A percentile compares a stretch with the other conserved stretches of the same genome.
These are phyloP conservation scores for Corapipo altera DNA, from an alignment of 2,113 vertebrate genomes.

Conservation along the genomic window DNA sequence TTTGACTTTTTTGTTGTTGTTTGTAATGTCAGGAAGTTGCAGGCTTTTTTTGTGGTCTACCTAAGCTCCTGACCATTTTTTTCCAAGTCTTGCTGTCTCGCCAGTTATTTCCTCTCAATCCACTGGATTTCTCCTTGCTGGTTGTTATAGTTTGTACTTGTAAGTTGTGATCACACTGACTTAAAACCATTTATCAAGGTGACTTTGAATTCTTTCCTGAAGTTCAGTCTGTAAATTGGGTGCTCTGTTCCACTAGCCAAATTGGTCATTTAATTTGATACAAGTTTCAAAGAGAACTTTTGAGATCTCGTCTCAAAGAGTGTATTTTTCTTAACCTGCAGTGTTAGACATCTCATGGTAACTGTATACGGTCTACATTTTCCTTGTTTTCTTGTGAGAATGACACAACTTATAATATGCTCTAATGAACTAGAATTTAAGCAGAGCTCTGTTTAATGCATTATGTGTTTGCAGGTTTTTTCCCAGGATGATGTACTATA, in stretches of 20 bases:
- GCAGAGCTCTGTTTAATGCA: neutral
- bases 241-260: neutral
- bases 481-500: neutral
- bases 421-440: neutral
- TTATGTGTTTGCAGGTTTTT: neutral
- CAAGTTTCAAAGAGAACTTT: neutral
- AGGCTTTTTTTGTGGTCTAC: neutral
- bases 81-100: neutral
- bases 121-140: neutral
- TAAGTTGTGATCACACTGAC: neutral
- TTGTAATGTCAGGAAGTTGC: neutral
- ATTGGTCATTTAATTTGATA: neutral
- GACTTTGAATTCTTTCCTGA: neutral
- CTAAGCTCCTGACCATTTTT: neutral
- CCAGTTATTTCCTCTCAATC: neutral
- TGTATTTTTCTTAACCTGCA: neutral
- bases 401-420: neutral
- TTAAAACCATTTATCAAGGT: neutral
- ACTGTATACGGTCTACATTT: neutral
- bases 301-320: neutral
- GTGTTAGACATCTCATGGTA: neutral
- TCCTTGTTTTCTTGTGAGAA: neutral
- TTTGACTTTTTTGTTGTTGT: neutral
- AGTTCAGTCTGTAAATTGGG: neutral
- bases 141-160: neutral